Evolutionary conservation across 2,888 invertebrate species (phyloP).

Genomic region (Polyommatus iphigenia): DNA sequence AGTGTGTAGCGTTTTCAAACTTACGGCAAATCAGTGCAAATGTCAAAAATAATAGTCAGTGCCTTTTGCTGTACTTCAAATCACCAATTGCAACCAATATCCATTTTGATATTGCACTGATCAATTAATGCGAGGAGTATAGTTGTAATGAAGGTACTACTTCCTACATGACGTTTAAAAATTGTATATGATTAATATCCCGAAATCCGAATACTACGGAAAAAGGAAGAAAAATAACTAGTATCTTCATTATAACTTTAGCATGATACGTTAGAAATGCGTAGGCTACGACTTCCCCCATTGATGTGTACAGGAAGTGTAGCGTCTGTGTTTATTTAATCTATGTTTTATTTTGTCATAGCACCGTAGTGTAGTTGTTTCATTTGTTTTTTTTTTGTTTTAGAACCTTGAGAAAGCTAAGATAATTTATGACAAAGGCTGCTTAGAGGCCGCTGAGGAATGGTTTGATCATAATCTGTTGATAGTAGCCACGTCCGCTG

Average conservation of each 20-base stretch:
- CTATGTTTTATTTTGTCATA: conserved; percentile 31
- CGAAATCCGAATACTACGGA: too few species aligned
- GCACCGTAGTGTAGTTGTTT: conserved; percentile 33
- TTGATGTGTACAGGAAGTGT: neutral
- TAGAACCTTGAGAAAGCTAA: conserved; percentile 90
- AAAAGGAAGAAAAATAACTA: too few species aligned
- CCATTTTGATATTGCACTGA: too few species aligned
- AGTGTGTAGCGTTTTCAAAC: too few species aligned
- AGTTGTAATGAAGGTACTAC: too few species aligned
- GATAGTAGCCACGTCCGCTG: conserved; percentile 92
- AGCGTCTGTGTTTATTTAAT: neutral
- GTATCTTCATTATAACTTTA: neutral
- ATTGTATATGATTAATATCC: too few species aligned
- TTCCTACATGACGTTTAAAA: neutral
- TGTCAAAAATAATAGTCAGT: too few species aligned
- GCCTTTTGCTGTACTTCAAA: too few species aligned
- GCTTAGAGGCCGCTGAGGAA: conserved; percentile 94
- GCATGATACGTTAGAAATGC: neutral
- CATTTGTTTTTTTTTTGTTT: conserved; percentile 62
- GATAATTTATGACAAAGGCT: conserved; percentile 95
- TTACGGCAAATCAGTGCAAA: too few species aligned
- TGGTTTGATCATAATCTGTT: conserved; percentile 98
- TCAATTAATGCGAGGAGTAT: too few species aligned
- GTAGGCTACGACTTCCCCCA: neutral
- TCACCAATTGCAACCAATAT: too few species aligned